Conservation (phyloP, 2,888 invertebrate species). For the Drymonia ruficornis region DNA sequence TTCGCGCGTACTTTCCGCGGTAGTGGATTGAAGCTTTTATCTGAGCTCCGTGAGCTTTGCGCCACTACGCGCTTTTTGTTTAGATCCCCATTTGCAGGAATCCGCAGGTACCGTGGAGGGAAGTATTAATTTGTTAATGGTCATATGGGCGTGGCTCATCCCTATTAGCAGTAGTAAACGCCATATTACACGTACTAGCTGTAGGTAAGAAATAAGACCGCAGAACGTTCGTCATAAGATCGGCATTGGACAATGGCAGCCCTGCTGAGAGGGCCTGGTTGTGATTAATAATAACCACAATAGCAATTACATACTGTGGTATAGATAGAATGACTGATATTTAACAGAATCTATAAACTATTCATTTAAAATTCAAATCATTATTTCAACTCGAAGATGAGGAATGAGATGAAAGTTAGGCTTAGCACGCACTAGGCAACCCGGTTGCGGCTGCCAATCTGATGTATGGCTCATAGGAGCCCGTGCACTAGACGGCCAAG, state of each 20-base stretch:
- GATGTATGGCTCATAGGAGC: no score
- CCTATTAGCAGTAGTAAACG: conserved; percentile 45
- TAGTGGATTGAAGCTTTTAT: no score
- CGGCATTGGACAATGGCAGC: background rate
- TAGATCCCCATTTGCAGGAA: conserved; percentile 72
- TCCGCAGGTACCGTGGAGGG: conserved; percentile 72
- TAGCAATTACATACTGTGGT: background rate
- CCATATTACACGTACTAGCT: conserved; percentile 24
- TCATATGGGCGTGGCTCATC: conserved; percentile 54
- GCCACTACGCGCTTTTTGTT: conserved; percentile 77
- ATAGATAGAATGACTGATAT: no score
- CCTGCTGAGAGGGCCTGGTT: background rate
- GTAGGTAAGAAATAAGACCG: background rate
- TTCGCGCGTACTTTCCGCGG: no score
- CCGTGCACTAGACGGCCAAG: no score
- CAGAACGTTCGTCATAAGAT: background rate
- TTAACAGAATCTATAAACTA: no score
- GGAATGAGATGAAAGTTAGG: no score
- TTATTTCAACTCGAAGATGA: no score
- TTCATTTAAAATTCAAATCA: no score
- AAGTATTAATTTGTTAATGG: conserved; percentile 70
- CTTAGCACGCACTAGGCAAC: no score
- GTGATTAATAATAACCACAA: background rate
- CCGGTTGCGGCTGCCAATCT: no score
- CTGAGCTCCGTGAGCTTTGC: conserved; percentile 73